Conservation (phyloP, 2,797 vertebrate genomes). For the Macropus fuliginosus region DNA sequence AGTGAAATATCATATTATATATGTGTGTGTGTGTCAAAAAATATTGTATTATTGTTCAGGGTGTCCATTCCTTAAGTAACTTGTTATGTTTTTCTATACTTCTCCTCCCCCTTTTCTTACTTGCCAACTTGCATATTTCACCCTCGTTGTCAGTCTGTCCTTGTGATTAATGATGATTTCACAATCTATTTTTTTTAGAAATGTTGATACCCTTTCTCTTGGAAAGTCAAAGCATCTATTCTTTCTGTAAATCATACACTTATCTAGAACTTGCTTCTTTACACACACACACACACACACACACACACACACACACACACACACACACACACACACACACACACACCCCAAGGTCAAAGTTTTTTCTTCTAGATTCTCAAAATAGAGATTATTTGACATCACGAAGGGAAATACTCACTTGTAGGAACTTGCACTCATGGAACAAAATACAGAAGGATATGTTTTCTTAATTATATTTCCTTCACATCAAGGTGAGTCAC, state of each 20-base stretch:
- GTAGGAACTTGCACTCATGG: slow-evolving; percentile 8
- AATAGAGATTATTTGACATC: not conserved
- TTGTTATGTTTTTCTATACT: not conserved
- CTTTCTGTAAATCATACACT: slow-evolving; percentile 57
- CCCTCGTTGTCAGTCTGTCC: slow-evolving; percentile 40
- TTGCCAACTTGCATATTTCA: slow-evolving; percentile 22
- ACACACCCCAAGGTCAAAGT: not conserved
- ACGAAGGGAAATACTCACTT: not conserved
- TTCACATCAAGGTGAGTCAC: slow-evolving; percentile 25
- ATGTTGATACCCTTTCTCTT: slow-evolving; percentile 49
- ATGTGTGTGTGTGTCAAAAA: no score
- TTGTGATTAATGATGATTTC: slow-evolving; percentile 44
- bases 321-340: not conserved
- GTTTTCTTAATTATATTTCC: slow-evolving; percentile 35
- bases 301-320: not conserved
- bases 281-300: not conserved
- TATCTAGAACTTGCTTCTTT: slow-evolving; percentile 43
- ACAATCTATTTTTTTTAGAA: slow-evolving; percentile 25
- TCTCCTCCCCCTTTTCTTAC: slow-evolving; percentile 12
- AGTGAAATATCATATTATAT: not conserved
- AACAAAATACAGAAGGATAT: slow-evolving; percentile 18
- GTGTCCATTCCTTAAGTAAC: not conserved
- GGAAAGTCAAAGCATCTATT: slow-evolving; percentile 48
- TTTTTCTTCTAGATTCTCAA: slow-evolving; percentile 53
- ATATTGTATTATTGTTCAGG: not conserved